Base-by-base conservation (phyloP, 2,797 vertebrate species). In the Argyrosomus regius region DNA sequence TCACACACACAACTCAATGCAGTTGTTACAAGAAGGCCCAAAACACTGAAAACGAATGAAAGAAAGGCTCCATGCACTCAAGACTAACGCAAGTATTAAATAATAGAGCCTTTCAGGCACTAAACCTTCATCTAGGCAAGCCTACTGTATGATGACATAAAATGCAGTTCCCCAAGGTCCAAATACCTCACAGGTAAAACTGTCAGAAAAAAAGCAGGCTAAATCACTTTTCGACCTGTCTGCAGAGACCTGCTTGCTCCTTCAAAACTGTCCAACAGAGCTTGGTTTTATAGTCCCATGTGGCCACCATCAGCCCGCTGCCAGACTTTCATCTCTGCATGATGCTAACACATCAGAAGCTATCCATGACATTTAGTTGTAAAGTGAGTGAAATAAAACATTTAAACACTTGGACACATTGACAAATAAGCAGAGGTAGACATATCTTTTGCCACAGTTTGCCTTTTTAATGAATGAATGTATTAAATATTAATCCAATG, bases 391-490 rank as follows among this genome's bases (percentile, higher is more conserved):
- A 66, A 68, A 74, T 43, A 48, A 64, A 59, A 66, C 50, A 24
- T 31, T 63, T 16, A 56, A 45, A 20, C 13, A 68, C 22, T 39
- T 39, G 35, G 35, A 76, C 52, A 80, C 18, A 1, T 10, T 66
- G 46, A 83, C 50, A 73, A 87, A 86, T 48, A 67, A 83, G 10
- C 20, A 87, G 50, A 75, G 56, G 63, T 31, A n/a, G 46, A 50
- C 24, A 70, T 39, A 31, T 67, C 56, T 85, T 71, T 80, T 54
- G 77, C 41, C 87, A 88, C 49, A 1, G 2, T 71, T 83, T 74
- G 63, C 68, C 63, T 78, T 71, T 89, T 94, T 92, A 92, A 91
- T 93, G 65, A 81, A 72, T 75, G 67, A 84, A 78, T 75, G 48
- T 77, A 79, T 77, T 92, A 82, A 88, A 89, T 86, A 90, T 76